phyloP scores from a whole-genome alignment of 2,797 vertebrate species.

The Halcyon badia region DNA sequence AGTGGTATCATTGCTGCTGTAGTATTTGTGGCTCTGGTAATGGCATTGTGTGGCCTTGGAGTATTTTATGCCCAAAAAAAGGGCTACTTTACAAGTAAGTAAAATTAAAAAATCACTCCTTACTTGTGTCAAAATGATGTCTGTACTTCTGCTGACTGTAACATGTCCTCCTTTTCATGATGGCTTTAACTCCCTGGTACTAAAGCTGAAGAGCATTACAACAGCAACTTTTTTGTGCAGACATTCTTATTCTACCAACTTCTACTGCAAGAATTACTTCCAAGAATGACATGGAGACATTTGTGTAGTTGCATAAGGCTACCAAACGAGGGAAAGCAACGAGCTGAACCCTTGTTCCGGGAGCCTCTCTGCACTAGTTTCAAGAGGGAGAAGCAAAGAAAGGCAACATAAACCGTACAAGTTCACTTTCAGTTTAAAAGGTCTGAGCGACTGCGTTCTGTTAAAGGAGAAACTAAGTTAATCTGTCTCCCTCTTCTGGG shows the following conservation, averaged over 20 bases:
- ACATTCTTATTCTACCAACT: background rate
- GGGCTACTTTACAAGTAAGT: constrained; percentile 95
- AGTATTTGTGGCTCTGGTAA: constrained; percentile 84
- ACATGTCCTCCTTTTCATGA: background rate
- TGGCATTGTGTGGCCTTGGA: constrained; percentile 85
- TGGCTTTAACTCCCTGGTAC: background rate
- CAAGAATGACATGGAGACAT: background rate
- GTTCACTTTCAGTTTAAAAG: background rate
- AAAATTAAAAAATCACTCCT: background rate
- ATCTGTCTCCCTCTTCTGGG: constrained; percentile 63
- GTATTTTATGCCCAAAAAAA: constrained; percentile 89
- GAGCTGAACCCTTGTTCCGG: background rate
- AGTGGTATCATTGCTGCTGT: constrained; percentile 84
- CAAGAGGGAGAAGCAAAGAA: background rate
- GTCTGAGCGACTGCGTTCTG: background rate
- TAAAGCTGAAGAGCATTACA: background rate
- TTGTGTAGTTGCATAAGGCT: background rate
- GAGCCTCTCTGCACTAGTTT: background rate
- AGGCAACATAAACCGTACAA: background rate
- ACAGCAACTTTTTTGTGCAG: background rate
- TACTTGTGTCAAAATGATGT: background rate
- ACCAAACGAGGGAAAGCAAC: background rate
- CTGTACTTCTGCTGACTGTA: background rate
- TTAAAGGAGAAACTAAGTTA: background rate
- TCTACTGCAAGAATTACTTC: background rate